Evolutionary conservation across 2,797 vertebrate species (phyloP).

Genomic region (Nannoperca australis): DNA sequence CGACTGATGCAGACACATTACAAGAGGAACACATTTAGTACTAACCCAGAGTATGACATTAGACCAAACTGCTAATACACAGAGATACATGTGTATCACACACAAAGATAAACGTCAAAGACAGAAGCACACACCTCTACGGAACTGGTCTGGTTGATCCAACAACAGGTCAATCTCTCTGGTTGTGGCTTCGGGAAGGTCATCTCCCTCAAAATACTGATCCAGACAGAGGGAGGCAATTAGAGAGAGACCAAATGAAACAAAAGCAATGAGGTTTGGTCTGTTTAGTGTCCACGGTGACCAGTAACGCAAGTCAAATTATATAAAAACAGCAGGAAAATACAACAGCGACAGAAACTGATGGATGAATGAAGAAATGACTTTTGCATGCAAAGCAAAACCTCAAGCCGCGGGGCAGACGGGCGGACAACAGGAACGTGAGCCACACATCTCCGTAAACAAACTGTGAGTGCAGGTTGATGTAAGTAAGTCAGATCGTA

Average conservation of each 20-base stretch:
- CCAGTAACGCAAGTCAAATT: neutral
- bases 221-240: neutral
- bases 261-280: neutral
- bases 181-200: conserved; percentile 85
- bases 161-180: conserved; percentile 86
- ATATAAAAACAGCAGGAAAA: neutral
- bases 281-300: neutral
- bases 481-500: conserved; percentile 60
- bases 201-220: conserved; percentile 79
- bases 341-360: neutral
- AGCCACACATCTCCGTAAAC: conserved; percentile 38
- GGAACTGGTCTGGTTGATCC: conserved; percentile 81
- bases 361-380: conserved; percentile 9
- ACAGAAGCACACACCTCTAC: conserved; percentile 54
- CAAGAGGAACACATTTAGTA: neutral
- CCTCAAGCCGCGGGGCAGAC: conserved; percentile 1
- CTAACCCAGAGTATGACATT: neutral
- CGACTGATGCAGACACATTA: conserved; percentile 9
- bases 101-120: neutral
- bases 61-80: neutral
- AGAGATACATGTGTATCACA: neutral
- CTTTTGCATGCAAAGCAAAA: conserved; percentile 25
- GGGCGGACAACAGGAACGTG: conserved; percentile 13
- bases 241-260: neutral
- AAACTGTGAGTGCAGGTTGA: conserved; percentile 49